Evolutionary conservation across 30 jellyfish, hydroid and myxozoan species (phyloP).

Genomic region (Aurelia aurita complex sp. Pacific): DNA sequence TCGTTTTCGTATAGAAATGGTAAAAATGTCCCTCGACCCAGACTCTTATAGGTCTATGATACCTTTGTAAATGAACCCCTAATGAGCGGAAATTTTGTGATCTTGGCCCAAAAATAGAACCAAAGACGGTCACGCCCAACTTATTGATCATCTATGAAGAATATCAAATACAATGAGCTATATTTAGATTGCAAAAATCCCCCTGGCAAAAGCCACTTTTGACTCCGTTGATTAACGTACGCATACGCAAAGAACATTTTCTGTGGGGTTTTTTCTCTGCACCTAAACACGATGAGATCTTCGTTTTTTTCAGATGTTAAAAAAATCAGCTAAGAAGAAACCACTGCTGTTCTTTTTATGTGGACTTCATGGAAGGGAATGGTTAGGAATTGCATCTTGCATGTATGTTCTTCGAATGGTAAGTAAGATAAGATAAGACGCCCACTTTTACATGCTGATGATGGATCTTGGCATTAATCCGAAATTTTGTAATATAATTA

Average conservation of each 20-base stretch:
- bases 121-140: too few relatives aligned
- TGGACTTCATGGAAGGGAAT: conserved; percentile 91
- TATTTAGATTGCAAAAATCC: neutral
- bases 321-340: conserved; percentile 24
- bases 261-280: neutral
- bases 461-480: too few relatives aligned
- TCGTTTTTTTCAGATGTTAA: conserved; percentile 21
- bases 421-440: neutral
- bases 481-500: too few relatives aligned
- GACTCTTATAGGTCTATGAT: too few relatives aligned
- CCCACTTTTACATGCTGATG: too few relatives aligned
- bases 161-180: too few relatives aligned
- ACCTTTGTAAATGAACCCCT: too few relatives aligned
- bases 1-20: too few relatives aligned
- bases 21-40: too few relatives aligned
- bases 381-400: conserved; percentile 83
- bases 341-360: conserved; percentile 69
- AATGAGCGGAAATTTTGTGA: too few relatives aligned
- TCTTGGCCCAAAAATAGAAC: too few relatives aligned
- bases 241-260: neutral
- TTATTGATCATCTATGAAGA: too few relatives aligned
- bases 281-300: neutral
- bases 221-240: neutral
- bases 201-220: neutral
- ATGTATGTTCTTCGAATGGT: conserved; percentile 78